These are phyloP conservation scores for Aphidius colemani DNA, from an alignment of 2,888 invertebrate species.

Conservation along the genomic window DNA sequence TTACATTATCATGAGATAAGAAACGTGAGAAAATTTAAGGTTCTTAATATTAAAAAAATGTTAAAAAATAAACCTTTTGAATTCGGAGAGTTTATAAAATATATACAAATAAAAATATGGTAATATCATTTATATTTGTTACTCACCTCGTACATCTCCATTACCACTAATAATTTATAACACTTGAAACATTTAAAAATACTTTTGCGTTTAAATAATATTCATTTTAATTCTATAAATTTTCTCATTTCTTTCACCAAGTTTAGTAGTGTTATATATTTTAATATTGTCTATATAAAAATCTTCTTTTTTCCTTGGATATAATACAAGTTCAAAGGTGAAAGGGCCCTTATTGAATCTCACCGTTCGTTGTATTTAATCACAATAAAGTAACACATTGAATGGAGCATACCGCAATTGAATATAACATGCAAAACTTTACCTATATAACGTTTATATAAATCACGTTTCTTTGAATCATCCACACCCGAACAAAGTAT, in stretches of 20 bases:
- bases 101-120: not conserved
- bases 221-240: not conserved
- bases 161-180: no score
- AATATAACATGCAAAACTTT: conserved; percentile 18
- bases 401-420: conserved; percentile 22
- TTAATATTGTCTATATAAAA: not conserved
- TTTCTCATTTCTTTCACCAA: not conserved
- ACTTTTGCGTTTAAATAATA: no score
- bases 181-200: not conserved
- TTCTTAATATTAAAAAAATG: no score
- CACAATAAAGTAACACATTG: conserved; percentile 8
- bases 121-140: not conserved
- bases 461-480: conserved; percentile 36
- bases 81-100: not conserved
- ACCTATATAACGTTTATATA: conserved; percentile 24
- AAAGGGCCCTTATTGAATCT: not conserved
- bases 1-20: no score
- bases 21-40: no score
- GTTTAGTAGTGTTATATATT: not conserved
- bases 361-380: conserved; percentile 9
- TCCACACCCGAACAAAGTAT: conserved; percentile 4
- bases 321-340: not conserved
- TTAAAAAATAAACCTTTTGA: no score
- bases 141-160: no score
- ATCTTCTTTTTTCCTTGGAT: no score